Conservation (phyloP, 30 jellyfish, hydroid and myxozoan genomes). For the Pelagia noctiluca region DNA sequence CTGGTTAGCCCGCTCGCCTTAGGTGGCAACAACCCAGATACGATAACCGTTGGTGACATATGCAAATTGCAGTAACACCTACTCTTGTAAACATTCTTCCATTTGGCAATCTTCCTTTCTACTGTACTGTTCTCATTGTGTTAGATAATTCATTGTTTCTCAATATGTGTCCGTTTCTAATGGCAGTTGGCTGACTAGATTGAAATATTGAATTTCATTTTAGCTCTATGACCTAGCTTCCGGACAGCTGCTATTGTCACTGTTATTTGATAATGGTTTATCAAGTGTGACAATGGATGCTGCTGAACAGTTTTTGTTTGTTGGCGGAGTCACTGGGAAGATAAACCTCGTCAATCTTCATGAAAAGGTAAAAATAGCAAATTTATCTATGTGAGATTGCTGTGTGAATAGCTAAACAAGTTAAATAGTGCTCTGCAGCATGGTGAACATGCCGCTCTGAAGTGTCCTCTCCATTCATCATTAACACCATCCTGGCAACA, state of each 20-base stretch:
- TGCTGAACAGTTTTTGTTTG: constrained; percentile 73
- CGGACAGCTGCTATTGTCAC: constrained; percentile 76
- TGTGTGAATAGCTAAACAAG: too few species aligned
- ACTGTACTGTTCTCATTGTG: too few species aligned
- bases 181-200: neutral
- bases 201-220: neutral
- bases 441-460: too few species aligned
- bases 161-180: neutral
- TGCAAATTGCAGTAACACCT: neutral
- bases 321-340: constrained; percentile 81
- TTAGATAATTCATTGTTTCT: neutral
- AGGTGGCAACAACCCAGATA: too few species aligned
- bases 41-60: too few species aligned
- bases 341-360: constrained; percentile 57
- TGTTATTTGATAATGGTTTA: constrained; percentile 82
- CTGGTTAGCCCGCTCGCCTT: too few species aligned
- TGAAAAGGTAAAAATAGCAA: constrained; percentile 37
- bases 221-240: constrained; percentile 90
- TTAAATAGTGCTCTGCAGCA: too few species aligned
- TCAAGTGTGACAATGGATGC: constrained; percentile 88
- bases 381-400: neutral
- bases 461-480: too few species aligned
- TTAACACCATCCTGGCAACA: too few species aligned
- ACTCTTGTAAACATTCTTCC: too few species aligned
- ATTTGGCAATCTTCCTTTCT: too few species aligned